These are phyloP conservation scores for Sebastes taczanowskii DNA, from an alignment of 2,797 vertebrate genomes.

Conservation along the genomic window DNA sequence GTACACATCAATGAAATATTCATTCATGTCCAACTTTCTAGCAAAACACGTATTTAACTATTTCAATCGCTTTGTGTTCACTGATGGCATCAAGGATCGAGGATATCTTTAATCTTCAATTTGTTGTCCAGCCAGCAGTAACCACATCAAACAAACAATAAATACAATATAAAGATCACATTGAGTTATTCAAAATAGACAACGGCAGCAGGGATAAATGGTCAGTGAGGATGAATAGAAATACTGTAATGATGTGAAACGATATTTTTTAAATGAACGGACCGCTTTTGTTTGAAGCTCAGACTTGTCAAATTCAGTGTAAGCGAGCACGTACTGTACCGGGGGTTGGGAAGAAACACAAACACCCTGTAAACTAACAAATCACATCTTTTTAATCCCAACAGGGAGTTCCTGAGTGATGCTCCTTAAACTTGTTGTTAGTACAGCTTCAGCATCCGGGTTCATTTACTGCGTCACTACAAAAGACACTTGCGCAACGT, in stretches of 20 bases:
- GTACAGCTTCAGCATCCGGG: constrained; percentile 50
- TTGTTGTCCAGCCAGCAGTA: background rate
- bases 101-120: background rate
- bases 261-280: background rate
- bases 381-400: constrained; percentile 29
- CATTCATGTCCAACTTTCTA: background rate
- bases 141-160: background rate
- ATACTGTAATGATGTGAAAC: background rate
- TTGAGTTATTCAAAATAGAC: background rate
- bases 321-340: too few relatives aligned
- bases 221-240: background rate
- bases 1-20: background rate
- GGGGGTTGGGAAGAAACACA: constrained; percentile 26
- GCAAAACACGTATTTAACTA: background rate
- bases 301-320: background rate
- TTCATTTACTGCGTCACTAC: constrained; percentile 16
- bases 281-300: background rate
- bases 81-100: background rate
- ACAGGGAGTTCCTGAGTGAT: constrained; percentile 40
- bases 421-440: constrained; percentile 34
- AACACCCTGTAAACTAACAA: constrained; percentile 56
- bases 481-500: constrained; percentile 2
- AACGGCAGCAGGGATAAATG: background rate
- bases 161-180: background rate
- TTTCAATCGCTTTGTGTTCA: background rate